phyloP scores from a whole-genome alignment of 1,140 invertebrate species.

The Drosophila kikkawai region DNA sequence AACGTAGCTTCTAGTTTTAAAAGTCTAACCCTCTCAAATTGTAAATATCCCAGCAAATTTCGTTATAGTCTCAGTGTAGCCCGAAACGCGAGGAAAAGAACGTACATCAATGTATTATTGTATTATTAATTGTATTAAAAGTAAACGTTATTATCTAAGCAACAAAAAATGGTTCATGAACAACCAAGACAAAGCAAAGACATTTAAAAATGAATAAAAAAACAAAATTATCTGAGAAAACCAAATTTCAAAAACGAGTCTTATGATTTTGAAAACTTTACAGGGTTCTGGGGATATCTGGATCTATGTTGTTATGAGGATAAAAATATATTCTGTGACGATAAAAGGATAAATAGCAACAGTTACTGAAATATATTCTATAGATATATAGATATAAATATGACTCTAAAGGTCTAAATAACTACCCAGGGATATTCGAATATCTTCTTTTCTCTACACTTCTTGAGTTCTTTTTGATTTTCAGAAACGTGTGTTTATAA shows the following conservation, averaged over 20 bases:
- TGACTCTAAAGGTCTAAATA: not conserved
- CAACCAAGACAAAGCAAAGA: constrained; percentile 65
- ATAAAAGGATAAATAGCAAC: not conserved
- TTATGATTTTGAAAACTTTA: constrained; percentile 9
- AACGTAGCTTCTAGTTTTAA: constrained; percentile 50
- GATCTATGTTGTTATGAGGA: no score
- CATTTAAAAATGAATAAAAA: constrained; percentile 68
- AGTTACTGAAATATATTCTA: not conserved
- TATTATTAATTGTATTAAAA: constrained; percentile 80
- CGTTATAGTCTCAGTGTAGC: constrained; percentile 58
- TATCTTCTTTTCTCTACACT: not conserved
- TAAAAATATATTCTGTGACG: not conserved
- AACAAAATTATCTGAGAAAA: constrained; percentile 46
- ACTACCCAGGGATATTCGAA: not conserved
- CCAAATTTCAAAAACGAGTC: constrained; percentile 1
- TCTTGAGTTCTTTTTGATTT: not conserved
- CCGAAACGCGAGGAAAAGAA: constrained; percentile 47
- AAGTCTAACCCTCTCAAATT: constrained; percentile 57
- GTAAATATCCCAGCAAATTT: constrained; percentile 67
- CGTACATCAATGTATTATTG: constrained; percentile 75
- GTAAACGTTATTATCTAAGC: constrained; percentile 63
- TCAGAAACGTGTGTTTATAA: constrained; percentile 9
- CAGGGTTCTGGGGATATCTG: not conserved
- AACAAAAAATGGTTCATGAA: constrained; percentile 44
- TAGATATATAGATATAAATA: no score